Conservation (phyloP, 2,888 invertebrate genomes). For the Pardosa pseudoannulata region DNA sequence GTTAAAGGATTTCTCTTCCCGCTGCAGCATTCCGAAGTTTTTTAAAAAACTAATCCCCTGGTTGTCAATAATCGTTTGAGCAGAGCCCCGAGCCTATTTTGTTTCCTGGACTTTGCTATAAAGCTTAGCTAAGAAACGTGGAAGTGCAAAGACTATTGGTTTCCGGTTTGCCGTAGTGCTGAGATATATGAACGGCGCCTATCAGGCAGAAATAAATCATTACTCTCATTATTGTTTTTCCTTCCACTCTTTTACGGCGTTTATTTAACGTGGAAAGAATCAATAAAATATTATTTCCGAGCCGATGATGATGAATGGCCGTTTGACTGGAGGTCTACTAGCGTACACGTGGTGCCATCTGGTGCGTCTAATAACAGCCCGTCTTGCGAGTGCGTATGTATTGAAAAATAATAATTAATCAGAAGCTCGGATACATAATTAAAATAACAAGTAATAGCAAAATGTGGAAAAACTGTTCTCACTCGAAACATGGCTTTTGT, state of each 20-base stretch:
- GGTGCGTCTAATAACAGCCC: conserved; percentile 49
- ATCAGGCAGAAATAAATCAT: conserved; percentile 71
- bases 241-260: conserved; percentile 65
- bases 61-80: conserved; percentile 15
- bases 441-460: background rate
- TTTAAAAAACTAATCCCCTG: background rate
- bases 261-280: conserved; percentile 68
- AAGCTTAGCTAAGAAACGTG: conserved; percentile 37
- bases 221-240: conserved; percentile 67
- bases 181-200: conserved; percentile 66
- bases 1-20: background rate
- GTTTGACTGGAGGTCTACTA: conserved; percentile 48
- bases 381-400: background rate
- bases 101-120: background rate
- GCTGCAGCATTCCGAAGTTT: background rate
- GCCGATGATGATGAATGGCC: conserved; percentile 65
- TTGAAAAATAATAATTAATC: conserved; percentile 20
- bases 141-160: conserved; percentile 64
- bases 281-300: conserved; percentile 69
- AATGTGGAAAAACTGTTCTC: background rate
- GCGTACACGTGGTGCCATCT: conserved; percentile 67
- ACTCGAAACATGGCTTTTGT: too few species aligned
- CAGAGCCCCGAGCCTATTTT: background rate
- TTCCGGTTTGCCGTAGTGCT: conserved; percentile 34
- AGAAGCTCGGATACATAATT: background rate